Evolutionary conservation across 2,113 vertebrate species (phyloP), one percentile per base, ranked within the genome.

Genomic region (Cyrtonyx montezumae): DNA sequence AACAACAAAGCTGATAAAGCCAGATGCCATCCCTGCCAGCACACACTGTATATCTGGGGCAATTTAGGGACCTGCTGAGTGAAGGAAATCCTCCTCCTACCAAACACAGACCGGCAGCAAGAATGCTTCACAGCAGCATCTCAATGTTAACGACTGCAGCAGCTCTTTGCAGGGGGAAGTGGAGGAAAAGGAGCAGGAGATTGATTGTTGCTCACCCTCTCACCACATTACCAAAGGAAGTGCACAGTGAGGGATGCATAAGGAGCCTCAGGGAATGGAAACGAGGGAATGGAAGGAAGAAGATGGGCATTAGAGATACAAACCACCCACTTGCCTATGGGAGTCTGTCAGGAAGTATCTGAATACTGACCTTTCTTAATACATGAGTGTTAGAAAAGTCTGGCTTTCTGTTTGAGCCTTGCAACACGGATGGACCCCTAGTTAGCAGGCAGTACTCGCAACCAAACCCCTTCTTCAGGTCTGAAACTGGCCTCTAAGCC

Each of bases 211-310:
- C 59, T 89, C 61, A 68, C 59, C 67, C 56, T 79, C 49, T 59
- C 49, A 81, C 75, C 34, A 0, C 17, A 26, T 19, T 46, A 53
- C 2, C n/a, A 79, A 92, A 82, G 70, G 80, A 78, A 40, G 19
- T 0, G 0, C 0, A 0, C 25, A 53, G 53, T 3, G 30, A 82
- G 87, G 81, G 75, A 84, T 49, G 43, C 0, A 0, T 49, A 59
- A 69, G 81, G 68, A 65, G 71, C 79, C 76, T 75, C 18, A 1
- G 32, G 73, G 69, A 88, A 83, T 37, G 76, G 82, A 90, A 76
- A 91, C 90, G 91, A 80, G 40, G 81, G 53, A 94, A 79, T 2
- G 8, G 62, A 84, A 42, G 61, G n/a, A 42, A 78, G 79, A 82
- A 74, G 6, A 4, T 1, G 1, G 40, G 21, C 49, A 79, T 46